phyloP scores from a whole-genome alignment of 2,797 vertebrate genomes.

The Acanthis flammea region DNA sequence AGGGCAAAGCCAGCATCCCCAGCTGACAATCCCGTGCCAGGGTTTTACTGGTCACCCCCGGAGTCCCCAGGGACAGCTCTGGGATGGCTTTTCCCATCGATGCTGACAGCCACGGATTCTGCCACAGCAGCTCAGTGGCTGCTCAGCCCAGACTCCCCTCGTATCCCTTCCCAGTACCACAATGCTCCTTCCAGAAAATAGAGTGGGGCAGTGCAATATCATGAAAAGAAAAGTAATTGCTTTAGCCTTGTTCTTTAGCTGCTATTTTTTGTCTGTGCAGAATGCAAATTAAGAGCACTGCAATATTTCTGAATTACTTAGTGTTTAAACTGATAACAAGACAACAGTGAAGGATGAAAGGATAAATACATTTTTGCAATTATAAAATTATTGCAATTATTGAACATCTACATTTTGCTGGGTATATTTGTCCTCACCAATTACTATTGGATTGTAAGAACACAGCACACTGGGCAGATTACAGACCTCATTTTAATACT shows the following conservation, averaged over 20 bases:
- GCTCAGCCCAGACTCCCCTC: background rate
- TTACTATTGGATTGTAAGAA: background rate
- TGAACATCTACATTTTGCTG: background rate
- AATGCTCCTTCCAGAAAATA: background rate
- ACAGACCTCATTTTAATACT: background rate
- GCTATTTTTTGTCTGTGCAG: background rate
- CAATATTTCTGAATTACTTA: background rate
- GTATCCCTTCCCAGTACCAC: rapidly evolving
- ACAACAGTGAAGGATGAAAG: background rate
- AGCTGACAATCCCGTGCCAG: too few relatives aligned
- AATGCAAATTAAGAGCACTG: background rate
- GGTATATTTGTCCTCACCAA: background rate
- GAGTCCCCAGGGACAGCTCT: background rate
- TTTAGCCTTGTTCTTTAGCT: background rate
- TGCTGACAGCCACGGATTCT: rapidly evolving
- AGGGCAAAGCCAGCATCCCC: background rate
- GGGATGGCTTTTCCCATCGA: background rate
- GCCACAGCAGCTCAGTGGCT: background rate
- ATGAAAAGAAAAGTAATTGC: background rate
- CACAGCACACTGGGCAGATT: background rate
- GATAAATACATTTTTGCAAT: background rate
- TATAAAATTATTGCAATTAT: background rate
- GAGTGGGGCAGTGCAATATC: background rate
- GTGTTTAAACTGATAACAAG: background rate
- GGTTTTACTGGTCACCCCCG: rapidly evolving